Base-by-base conservation (phyloP, 2,888 invertebrate genomes). In the Rotaria macrura region DNA sequence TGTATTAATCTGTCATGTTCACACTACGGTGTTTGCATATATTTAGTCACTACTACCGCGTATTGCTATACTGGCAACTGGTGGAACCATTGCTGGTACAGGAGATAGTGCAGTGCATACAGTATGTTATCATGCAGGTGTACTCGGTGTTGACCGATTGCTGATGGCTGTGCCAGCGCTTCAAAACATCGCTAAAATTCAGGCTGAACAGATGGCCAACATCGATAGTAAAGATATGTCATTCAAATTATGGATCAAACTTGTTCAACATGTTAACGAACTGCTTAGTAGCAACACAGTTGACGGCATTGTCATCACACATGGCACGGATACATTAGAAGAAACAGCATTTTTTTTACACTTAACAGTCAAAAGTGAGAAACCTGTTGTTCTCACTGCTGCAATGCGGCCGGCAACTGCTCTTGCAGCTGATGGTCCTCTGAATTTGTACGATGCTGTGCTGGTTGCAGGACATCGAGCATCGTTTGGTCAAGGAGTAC, bases 21-120 rank as follows among this genome's bases (percentile, higher is more conserved):
- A n/a, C n/a, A n/a, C n/a, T n/a, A n/a, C n/a, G n/a, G n/a, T n/a
- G n/a, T n/a, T n/a, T n/a, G n/a, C n/a, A n/a, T n/a, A n/a, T n/a
- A n/a, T n/a, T n/a, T n/a, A n/a, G n/a, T n/a, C n/a, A n/a, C n/a
- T n/a, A n/a, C n/a, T 54, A 9, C 54, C 54, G 7, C 25, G 6
- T 7, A 54, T 54, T 25, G 25, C 7, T 7, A 9, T 25, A 20
- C 2, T 54, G 7, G 54, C 54, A 1, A 54, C 54, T 0, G 54
- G 54, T 25, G 54, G 54, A 0, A 54, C 54, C 2, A 54, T 54
- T 9, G 54, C 54, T 25, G 54, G 54, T 54, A 25, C 0, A 54
- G 5, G 1, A 25, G 5, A 23, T 54, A 3, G 0, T 2, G 9
- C 1, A 7, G 54, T 6, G 1, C 1, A 1, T 3, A 4, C 54